Conservation (phyloP, 2,113 vertebrate species). For the Platanista minor region DNA sequence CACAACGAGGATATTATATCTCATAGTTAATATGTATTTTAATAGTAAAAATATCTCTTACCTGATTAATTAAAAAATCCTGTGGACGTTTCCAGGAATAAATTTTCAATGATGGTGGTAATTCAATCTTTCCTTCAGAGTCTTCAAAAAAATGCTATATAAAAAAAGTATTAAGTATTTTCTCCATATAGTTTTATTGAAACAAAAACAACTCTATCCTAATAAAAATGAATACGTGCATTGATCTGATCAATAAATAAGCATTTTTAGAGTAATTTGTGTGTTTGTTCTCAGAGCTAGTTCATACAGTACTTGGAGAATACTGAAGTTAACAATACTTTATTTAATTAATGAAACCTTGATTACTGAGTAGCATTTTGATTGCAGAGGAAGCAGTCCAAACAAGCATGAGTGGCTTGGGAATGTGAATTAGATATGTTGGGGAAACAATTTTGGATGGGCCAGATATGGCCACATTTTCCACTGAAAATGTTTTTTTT, state of each 20-base stretch:
- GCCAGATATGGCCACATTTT: not conserved
- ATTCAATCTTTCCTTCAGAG: constrained; percentile 89
- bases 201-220: not conserved
- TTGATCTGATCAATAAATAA: not conserved
- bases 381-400: not conserved
- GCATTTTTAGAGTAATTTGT: not conserved
- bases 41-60: constrained; percentile 72
- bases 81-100: constrained; percentile 91
- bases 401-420: not conserved
- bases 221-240: not conserved
- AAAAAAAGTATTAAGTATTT: constrained; percentile 43
- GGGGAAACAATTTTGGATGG: not conserved
- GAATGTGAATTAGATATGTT: not conserved
- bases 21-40: not conserved
- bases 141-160: constrained; percentile 89
- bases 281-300: not conserved
- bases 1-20: not conserved
- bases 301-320: not conserved
- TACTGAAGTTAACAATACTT: not conserved
- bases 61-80: constrained; percentile 86
- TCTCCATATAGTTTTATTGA: not conserved
- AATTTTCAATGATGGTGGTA: constrained; percentile 87
- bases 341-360: not conserved
- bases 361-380: not conserved
- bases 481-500: not conserved